phyloP scores from a whole-genome alignment of 2,888 invertebrate genomes.

The Heliconius charithonia region DNA sequence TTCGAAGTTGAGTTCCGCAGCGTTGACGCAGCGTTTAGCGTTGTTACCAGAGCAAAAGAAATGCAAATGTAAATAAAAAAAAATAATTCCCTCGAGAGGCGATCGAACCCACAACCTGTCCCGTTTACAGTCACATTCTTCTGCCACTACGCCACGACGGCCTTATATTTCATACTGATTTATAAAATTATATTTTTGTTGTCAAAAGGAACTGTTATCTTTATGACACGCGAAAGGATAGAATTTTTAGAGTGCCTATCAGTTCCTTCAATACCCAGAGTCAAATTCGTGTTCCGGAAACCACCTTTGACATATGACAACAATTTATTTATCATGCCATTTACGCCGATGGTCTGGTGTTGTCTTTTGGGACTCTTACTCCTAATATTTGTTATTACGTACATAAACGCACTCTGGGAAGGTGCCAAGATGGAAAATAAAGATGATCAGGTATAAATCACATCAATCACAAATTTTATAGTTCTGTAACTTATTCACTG shows the following conservation, averaged over 20 bases:
- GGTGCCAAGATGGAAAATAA: neutral
- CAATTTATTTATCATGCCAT: neutral
- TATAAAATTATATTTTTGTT: neutral
- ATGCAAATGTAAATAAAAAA: too few relatives aligned
- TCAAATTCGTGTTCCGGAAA: neutral
- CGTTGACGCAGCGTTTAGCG: too few relatives aligned
- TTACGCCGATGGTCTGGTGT: neutral
- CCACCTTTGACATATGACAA: neutral
- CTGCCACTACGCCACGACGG: too few relatives aligned
- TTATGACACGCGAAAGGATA: neutral
- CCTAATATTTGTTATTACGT: neutral
- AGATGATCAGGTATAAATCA: neutral
- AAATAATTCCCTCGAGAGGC: too few relatives aligned
- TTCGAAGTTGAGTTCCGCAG: too few relatives aligned
- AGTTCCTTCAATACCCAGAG: neutral
- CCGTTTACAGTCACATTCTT: too few relatives aligned
- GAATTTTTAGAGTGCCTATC: neutral
- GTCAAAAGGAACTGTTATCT: neutral
- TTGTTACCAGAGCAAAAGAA: too few relatives aligned
- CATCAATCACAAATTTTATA: too few relatives aligned
- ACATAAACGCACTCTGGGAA: neutral
- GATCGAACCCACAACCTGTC: too few relatives aligned
- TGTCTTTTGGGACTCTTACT: neutral
- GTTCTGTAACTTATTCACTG: neutral
- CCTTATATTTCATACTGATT: neutral